Evolutionary conservation across 92 coral and sea anemone genomes (phyloP), one percentile per base, ranked within the genome.

Genomic region (Anthopleura xanthogrammica): DNA sequence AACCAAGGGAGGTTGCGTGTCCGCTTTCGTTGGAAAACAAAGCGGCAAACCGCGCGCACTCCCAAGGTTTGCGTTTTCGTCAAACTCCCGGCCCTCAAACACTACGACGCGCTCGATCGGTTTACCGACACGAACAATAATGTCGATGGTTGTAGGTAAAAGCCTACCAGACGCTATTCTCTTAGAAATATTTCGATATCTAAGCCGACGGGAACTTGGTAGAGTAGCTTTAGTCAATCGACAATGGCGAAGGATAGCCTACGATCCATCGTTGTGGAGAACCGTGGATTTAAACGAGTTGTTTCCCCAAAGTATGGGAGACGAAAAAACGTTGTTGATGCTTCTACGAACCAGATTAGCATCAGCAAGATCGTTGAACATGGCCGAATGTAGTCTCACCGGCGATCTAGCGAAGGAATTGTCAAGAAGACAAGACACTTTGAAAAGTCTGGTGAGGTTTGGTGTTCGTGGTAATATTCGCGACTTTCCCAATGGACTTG

Each of bases 201-300:
- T 97, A 1, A 85, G 88, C 41, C 93, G 91, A 83, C 89, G 91
- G 65, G 93, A 97, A 78, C 90, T 97, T 24, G 98, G 95, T 23
- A 84, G 87, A 42, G 84, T 87, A 52, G 99, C 99, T 42, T 90
- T 87, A 83, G 98, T 97, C 36, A 92, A 92, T 74, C 83, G 87
- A 81, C 95, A 97, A 80, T 97, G 99, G 99, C 82, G 92, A 65
- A 84, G 99, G 84, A 90, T 97, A 36, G 98, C 99, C 22, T 97
- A 97, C 94, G 99, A 97, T 83, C 92, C 96, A 14, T 93, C 97
- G n/a, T 89, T 97, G 56, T 97, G 99, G 99, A 85, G 88, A 72
- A 91, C 86, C 43, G 93, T 97, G 48, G 93, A 97, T 88, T 84
- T 94, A 87, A 92, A 89, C 88, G 97, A 93, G 84, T 89, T 94